Evolutionary conservation across 1,140 invertebrate species (phyloP), one percentile per base, ranked within the genome.

Genomic region (Magallana gigas): DNA sequence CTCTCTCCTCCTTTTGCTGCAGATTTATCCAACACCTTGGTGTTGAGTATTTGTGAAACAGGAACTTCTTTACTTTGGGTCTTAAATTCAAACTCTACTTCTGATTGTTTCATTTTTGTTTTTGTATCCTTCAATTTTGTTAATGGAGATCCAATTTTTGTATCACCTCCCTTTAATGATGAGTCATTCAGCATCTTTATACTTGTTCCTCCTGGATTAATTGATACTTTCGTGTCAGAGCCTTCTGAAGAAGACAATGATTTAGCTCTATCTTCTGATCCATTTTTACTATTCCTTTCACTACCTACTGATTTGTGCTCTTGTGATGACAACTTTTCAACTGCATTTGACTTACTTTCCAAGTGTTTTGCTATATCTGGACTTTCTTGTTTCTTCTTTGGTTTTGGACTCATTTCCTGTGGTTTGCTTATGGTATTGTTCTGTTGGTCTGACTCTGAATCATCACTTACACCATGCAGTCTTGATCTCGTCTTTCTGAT

Each of bases 381-480:
- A 36, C 14, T 76, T 29, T 29, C 9, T 11, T 11, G 29, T 8
- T 64, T 64, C 11, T 29, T 29, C 68, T 12, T 12, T 36, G 36
- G 5, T 4, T 29, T 12, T 29, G 68, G 8, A 1, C 11, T 14
- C 68, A 36, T 0, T 12, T 76, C 68, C 12, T 76, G 29, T 12
- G 23, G 8, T 76, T 36, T 76, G 3, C 2, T 9, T 11, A 11
- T 29, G 36, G 68, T 12, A 76, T 23, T 76, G 36, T 29, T 36
- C 68, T 76, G 68, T 29, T 29, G 8, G 11, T 76, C 68, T 36
- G 23, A 12, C 36, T 11, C 68, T 29, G 68, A 6, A 4, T 76
- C 68, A 76, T 76, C 68, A 76, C 68, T 76, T 9, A 76, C 68
- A 36, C 68, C 68, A 76, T 76, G 68, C 18, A 76, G 68, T 76